Evolutionary conservation across 2,113 vertebrate genomes (phyloP).

Genomic region (Sander vitreus): DNA sequence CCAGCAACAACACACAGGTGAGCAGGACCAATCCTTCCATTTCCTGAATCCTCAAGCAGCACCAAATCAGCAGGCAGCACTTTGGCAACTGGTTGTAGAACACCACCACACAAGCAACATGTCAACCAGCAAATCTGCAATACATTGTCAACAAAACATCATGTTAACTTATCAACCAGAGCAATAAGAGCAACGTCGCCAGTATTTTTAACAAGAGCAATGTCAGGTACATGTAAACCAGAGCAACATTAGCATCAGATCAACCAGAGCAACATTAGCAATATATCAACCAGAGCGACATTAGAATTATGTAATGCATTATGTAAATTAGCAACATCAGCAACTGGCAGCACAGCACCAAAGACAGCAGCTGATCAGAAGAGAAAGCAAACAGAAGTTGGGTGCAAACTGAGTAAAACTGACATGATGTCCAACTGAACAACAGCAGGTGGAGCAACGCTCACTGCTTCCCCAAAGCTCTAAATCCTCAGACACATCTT

Average conservation of each 20-base stretch:
- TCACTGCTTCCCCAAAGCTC: not conserved
- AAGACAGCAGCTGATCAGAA: conserved; percentile 60
- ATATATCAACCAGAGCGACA: conserved; percentile 54
- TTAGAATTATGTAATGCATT: conserved; percentile 40
- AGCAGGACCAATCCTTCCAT: not conserved
- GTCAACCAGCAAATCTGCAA: conserved; percentile 45
- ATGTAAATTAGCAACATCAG: conserved; percentile 47
- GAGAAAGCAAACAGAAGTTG: conserved; percentile 56
- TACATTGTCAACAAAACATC: conserved; percentile 48
- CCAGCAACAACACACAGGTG: conserved; percentile 28
- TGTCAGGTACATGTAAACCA: conserved; percentile 39
- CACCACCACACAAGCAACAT: conserved; percentile 16
- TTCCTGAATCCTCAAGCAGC: not conserved
- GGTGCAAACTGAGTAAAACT: conserved; percentile 26
- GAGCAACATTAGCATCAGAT: conserved; percentile 44
- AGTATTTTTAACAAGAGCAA: conserved; percentile 42
- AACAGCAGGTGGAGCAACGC: conserved; percentile 4
- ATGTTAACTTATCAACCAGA: conserved; percentile 16
- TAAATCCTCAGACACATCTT: conserved; percentile 1
- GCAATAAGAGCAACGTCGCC: conserved; percentile 32
- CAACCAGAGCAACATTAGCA: conserved; percentile 38
- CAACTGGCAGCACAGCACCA: conserved; percentile 51
- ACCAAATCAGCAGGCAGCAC: conserved; percentile 31
- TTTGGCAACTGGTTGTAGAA: conserved; percentile 27
- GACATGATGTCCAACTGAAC: conserved; percentile 6